Conservation (phyloP, 2,888 invertebrate genomes). For the Exephanes ischioxanthus region DNA sequence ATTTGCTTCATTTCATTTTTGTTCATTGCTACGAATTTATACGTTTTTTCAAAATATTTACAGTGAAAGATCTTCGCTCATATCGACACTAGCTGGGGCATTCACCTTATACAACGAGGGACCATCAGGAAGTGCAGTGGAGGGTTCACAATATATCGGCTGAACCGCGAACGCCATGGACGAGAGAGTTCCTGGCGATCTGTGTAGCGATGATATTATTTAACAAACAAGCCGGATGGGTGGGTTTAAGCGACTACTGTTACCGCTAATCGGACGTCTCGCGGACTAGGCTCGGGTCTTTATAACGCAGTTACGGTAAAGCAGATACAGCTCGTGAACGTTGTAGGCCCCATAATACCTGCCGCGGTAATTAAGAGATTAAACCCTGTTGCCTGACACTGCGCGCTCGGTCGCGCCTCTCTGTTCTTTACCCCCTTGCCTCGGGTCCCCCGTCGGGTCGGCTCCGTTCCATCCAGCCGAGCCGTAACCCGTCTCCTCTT, state of each 20-base stretch:
- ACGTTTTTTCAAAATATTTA: not conserved
- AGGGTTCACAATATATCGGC: slow-evolving; percentile 10
- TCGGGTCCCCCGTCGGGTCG: slow-evolving; percentile 4
- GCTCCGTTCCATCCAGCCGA: slow-evolving; percentile 6
- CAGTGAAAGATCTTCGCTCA: not conserved
- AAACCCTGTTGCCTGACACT: slow-evolving; percentile 81
- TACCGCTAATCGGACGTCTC: slow-evolving; percentile 79
- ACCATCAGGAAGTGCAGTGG: slow-evolving; percentile 8
- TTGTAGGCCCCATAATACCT: slow-evolving; percentile 62
- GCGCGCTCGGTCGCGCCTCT: slow-evolving; percentile 26
- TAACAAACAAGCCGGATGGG: slow-evolving; percentile 84
- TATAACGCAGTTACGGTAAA: slow-evolving; percentile 24
- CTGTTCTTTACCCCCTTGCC: slow-evolving; percentile 12
- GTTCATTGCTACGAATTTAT: not conserved
- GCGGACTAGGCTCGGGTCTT: slow-evolving; percentile 68
- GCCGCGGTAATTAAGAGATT: slow-evolving; percentile 83
- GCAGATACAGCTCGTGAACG: slow-evolving; percentile 22
- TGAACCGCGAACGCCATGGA: not conserved
- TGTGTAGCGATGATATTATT: slow-evolving; percentile 81
- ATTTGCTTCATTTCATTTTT: not conserved
- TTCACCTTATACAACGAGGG: not conserved
- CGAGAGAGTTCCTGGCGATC: slow-evolving; percentile 20
- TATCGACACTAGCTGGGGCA: not conserved
- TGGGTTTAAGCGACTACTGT: slow-evolving; percentile 80
- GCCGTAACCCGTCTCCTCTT: slow-evolving; percentile 62